Evolutionary conservation across 2,888 invertebrate species (phyloP), one percentile per base, ranked within the genome.

Genomic region (Lapara coniferarum): DNA sequence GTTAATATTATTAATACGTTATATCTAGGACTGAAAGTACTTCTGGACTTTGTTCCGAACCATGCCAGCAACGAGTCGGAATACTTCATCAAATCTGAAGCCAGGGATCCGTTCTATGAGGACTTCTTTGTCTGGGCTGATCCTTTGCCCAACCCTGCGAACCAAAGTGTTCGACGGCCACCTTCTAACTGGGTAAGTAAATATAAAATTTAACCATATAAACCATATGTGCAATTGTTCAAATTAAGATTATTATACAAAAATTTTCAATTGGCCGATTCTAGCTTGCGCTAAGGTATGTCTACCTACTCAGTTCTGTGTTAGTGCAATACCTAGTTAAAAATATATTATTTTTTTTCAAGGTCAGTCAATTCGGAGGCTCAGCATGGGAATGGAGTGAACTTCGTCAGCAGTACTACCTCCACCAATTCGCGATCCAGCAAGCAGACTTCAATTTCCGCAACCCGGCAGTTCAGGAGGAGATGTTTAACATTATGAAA

Each of bases 71-170:
- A 96, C 66, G 91, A 96, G 74, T 97, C 98, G 66, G 94, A 95
- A 2, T 99, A 98, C 97, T 99, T 99, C 87, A 83, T 88, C 37
- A 93, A 95, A 69, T 98, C 98, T 0, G 93, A 95, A 2, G 89
- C 93, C 0, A 88, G 88, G 0, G 94, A 95, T 67, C 91, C 94
- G 0, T 95, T 94, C 0, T 98, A 95, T 80, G 95, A 95, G 53
- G 95, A 97, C 78, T 97, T 95, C 82, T 98, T 97, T 83, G 87
- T 97, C 0, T 98, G 98, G 98, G 94, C 94, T 53, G 94, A 96
- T 59, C 95, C 95, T 0, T 83, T 88, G 63, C 81, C 87, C 0
- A 93, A 90, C 69, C 87, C 90, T 37, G 82, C 88, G 0, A 85
- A 90, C 67, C 76, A 74, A 0, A 81, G 78, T 52, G 85, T 82